A percentile compares a stretch with the other conserved stretches of the same genome.
Conservation (phyloP, 2,113 vertebrate genomes). For the Campylomormyrus numenius region DNA sequence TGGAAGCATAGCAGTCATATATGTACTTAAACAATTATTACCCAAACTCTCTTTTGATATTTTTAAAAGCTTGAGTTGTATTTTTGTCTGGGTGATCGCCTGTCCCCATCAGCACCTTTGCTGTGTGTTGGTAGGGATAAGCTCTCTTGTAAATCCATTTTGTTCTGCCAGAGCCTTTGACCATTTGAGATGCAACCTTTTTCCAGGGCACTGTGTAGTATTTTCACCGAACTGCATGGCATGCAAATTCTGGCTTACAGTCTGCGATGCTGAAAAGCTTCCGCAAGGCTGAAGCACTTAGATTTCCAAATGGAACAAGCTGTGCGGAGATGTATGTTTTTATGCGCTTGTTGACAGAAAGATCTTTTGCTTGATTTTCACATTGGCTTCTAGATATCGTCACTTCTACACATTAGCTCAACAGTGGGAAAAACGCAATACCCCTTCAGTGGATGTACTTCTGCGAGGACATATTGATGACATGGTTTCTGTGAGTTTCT, state of each 20-base stretch:
- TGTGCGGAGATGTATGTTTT: not conserved
- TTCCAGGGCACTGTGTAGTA: not conserved
- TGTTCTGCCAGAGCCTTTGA: constrained; percentile 21
- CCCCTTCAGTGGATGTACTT: not conserved
- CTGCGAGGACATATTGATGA: not conserved
- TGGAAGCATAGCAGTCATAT: not conserved
- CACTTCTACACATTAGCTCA: not conserved
- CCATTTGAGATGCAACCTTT: not conserved
- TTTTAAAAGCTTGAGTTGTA: not conserved
- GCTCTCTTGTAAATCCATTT: constrained; percentile 26
- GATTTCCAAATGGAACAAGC: not conserved
- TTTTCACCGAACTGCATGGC: not conserved
- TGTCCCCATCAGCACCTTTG: constrained; percentile 24
- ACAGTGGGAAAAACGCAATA: not conserved
- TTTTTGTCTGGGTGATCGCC: not conserved
- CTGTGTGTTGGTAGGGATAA: constrained; percentile 27
- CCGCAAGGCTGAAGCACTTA: not conserved
- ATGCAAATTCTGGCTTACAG: not conserved
- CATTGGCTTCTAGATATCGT: not conserved
- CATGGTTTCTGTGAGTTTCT: not conserved
- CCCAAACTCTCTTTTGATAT: not conserved
- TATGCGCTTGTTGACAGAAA: not conserved
- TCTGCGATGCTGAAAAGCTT: not conserved
- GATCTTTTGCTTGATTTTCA: not conserved
- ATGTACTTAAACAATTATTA: not conserved